Base-by-base conservation (phyloP, 2,113 vertebrate species). In the Illadopsis cleaveri region DNA sequence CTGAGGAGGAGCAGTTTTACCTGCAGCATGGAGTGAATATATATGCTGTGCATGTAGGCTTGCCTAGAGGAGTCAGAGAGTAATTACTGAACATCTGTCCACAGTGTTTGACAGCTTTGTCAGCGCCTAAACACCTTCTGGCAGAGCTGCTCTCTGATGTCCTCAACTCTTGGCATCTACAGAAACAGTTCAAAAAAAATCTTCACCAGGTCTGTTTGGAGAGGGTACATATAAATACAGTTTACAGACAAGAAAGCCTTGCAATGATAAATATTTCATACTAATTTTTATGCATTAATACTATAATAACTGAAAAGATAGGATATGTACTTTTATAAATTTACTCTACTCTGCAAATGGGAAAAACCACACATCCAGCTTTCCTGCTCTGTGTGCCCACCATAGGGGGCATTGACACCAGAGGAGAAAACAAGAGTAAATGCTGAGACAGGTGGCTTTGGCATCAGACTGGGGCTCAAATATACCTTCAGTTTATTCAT, bases 41-140 rank as follows among this genome's bases (percentile, higher is more conserved):
- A 14, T 58, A 73, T 92, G 42, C 71, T 93, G 42, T 77, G 65
- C 35, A 12, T 61, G 58, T 44, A 60, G 47, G 27, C 30, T 77
- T 69, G n/a, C 51, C 7, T 9, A 37, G 64, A 78, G 42, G 47
- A 91, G 60, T 90, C 40, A 58, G 78, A 60, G 68, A 86, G 25
- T 84, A 81, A 91, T 89, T 82, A 68, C 64, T 84, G 69, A 95
- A 86, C 83, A 94, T 95, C 86, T 86, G 86, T 78, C 72, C 60
- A 31, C 68, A 56, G 47, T 40, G 60, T 89, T 89, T 81, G 68
- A 81, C 11, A 12, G 30, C 33, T 92, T 81, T 89, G 71, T 86
- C 72, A 94, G 80, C 31, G 44, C 51, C 79, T 54, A 84, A 86
- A 68, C 28, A 13, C 25, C 60, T 89, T 64, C 65, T 86, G 68